Base-by-base conservation (phyloP, 2,797 vertebrate genomes). In the Labeo calbasu region DNA sequence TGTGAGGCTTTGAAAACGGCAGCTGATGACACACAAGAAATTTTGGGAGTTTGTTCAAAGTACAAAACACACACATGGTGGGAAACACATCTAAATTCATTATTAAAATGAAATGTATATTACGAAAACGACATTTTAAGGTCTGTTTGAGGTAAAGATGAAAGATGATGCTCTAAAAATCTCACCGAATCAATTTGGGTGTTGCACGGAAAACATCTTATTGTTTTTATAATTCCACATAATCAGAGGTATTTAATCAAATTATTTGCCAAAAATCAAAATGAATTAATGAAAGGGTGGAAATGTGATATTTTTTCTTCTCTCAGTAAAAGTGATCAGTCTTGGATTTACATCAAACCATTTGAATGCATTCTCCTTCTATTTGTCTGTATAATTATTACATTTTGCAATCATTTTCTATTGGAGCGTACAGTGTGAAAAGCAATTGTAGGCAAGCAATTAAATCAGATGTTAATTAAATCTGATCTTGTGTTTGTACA, bases 381-480 rank as follows among this genome's bases (percentile, higher is more conserved):
- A 61, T 87, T 59, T 84, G 87, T 92, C 92, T 87, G 91, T 94
- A 93, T 93, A 94, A 95, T 95, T 94, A 93, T 84, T 89, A 90
- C 75, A 82, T 91, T 91, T 89, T 40, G 90, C 88, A 88, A 92
- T 92, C 86, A 81, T 91, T 91, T 93, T 91, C 93, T 86, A 91
- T 94, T 92, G 90, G 91, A 92, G 91, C 91, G 82, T 90, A 81
- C 84, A 87, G 88, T 90, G 91, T 89, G 91, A 91, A 89, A 90
- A 91, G 92, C 92, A 94, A 94, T 94, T 92, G 92, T 92, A 85
- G 91, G 89, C 92, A 92, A 92, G 94, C 93, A 95, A 94, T 95
- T 94, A 95, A 95, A 95, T 94, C 93, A 93, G 94, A 95, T 94
- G 93, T 94, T 95, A 95, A 95, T 95, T 95, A 95, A 95, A 95